Conservation (phyloP, 2,888 invertebrate genomes). For the Camptogramma bilineatum region DNA sequence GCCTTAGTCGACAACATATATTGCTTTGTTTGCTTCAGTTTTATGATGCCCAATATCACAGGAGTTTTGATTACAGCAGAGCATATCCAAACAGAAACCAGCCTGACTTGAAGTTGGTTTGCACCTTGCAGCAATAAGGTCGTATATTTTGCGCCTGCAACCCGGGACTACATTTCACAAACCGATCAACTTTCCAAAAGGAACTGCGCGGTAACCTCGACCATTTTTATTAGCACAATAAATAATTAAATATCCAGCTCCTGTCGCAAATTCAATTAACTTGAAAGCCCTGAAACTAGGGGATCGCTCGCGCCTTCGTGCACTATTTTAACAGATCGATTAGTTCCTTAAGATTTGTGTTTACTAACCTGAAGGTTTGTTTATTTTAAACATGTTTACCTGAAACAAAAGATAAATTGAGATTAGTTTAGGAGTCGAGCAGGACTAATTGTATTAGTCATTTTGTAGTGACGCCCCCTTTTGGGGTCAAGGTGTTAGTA, state of each 20-base stretch:
- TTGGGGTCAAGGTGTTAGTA: conserved; percentile 33
- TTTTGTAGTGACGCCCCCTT: conserved; percentile 21
- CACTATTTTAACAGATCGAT: background rate
- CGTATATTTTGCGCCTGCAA: conserved; percentile 11
- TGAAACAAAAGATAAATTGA: conserved; percentile 61
- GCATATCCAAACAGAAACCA: background rate
- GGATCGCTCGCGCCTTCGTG: conserved; percentile 9
- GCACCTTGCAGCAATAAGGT: conserved; percentile 5
- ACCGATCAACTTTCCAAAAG: conserved; percentile 45
- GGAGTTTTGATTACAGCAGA: background rate
- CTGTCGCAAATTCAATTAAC: conserved; percentile 39
- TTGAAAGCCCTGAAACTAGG: conserved; percentile 32
- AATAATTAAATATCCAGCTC: conserved; percentile 38
- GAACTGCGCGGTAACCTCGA: conserved; percentile 39
- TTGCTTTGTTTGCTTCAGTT: background rate
- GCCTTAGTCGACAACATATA: conserved; percentile 3
- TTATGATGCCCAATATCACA: background rate
- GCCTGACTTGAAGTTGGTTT: background rate
- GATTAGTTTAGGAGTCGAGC: conserved; percentile 46
- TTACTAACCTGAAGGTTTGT: too few relatives aligned
- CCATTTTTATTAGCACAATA: conserved; percentile 42
- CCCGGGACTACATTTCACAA: conserved; percentile 10
- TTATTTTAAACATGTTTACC: too few relatives aligned
- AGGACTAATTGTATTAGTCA: conserved; percentile 34
- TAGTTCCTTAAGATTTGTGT: conserved; percentile 8